These are phyloP conservation scores for Drosophila prolongata DNA, from an alignment of 2,888 invertebrate genomes.

Conservation along the genomic window DNA sequence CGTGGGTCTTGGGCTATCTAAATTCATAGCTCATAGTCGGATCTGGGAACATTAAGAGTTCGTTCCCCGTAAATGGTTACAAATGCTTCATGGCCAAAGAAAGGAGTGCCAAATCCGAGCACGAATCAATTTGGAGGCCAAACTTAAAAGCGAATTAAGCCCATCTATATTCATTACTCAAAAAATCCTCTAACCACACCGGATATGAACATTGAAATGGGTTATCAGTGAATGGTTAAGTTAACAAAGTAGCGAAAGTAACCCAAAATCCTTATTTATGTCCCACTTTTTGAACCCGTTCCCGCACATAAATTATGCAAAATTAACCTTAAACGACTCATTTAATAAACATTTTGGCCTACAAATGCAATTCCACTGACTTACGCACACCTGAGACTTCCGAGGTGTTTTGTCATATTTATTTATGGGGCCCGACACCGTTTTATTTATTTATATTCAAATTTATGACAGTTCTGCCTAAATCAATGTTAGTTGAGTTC, in stretches of 20 bases:
- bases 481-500: constrained; percentile 38
- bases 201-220: background rate
- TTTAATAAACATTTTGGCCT: constrained; percentile 49
- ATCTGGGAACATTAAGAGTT: constrained; percentile 1
- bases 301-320: constrained; percentile 38
- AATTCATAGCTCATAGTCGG: constrained; percentile 33
- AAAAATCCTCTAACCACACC: background rate
- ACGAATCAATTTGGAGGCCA: background rate
- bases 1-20: background rate
- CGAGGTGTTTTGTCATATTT: constrained; percentile 42
- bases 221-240: constrained; percentile 3
- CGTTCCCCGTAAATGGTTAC: background rate
- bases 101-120: no score
- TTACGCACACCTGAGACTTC: constrained; percentile 31
- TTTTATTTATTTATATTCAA: constrained; percentile 53
- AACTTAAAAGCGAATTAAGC: background rate
- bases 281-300: constrained; percentile 17
- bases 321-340: constrained; percentile 34
- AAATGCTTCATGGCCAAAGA: background rate
- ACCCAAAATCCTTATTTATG: constrained; percentile 29
- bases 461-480: constrained; percentile 51
- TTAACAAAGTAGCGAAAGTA: constrained; percentile 1
- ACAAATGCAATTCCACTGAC: constrained; percentile 17
- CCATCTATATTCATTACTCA: background rate
- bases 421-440: constrained; percentile 43